These are phyloP conservation scores for Zaprionus davidi DNA, from an alignment of 1,140 invertebrate species.

Conservation along the genomic window DNA sequence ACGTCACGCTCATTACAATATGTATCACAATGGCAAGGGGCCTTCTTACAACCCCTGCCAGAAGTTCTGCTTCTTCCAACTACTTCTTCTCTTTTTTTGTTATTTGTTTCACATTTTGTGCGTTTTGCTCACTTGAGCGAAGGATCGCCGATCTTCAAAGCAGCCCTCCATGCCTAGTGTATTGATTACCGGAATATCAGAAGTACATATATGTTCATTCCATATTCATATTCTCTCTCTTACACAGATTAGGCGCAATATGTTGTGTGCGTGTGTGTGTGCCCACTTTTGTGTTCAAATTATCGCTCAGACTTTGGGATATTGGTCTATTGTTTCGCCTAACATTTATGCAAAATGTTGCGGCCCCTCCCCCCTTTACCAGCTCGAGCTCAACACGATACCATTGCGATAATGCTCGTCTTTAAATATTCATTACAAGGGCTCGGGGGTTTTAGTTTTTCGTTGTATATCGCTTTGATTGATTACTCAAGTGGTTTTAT, in stretches of 20 bases:
- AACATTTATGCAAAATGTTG: constrained; percentile 77
- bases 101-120: constrained; percentile 75
- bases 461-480: constrained; percentile 74
- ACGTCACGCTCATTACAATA: constrained; percentile 12
- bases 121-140: constrained; percentile 72
- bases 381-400: constrained; percentile 23
- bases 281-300: constrained; percentile 75
- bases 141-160: constrained; percentile 49
- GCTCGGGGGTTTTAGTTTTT: constrained; percentile 33
- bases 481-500: constrained; percentile 81
- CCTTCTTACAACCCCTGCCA: constrained; percentile 25
- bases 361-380: constrained; percentile 22
- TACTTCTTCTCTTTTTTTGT: constrained; percentile 54
- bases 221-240: constrained; percentile 38
- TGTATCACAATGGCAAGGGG: constrained; percentile 38
- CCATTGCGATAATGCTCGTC: constrained; percentile 75
- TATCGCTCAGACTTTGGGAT: constrained; percentile 51
- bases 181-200: constrained; percentile 65
- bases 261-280: constrained; percentile 10
- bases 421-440: constrained; percentile 82
- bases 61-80: constrained; percentile 19
- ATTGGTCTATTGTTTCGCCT: constrained; percentile 77
- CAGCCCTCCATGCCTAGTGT: constrained; percentile 12
- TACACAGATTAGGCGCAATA: constrained; percentile 59
- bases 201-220: background rate